A percentile compares a stretch with the other conserved stretches of the same genome.
These are phyloP conservation scores for Prionailurus bengalensis DNA, from an alignment of 2,113 vertebrate species.

Conservation along the genomic window DNA sequence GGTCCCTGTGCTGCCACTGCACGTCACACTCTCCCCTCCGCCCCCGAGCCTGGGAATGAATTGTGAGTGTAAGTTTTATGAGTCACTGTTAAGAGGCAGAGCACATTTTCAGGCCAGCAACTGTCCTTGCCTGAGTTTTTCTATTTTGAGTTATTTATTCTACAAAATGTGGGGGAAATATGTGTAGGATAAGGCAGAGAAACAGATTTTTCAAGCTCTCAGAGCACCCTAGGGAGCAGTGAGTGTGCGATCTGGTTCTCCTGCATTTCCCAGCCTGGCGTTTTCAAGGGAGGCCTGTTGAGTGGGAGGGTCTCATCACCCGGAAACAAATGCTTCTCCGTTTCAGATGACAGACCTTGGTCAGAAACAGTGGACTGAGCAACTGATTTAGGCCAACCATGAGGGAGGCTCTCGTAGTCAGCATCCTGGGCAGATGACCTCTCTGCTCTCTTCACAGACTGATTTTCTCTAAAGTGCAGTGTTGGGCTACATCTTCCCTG, in stretches of 20 bases:
- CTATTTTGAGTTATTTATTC: slow-evolving; percentile 77
- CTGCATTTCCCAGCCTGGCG: not conserved
- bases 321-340: not conserved
- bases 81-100: slow-evolving; percentile 8
- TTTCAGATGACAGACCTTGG: not conserved
- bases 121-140: slow-evolving; percentile 13
- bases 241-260: not conserved
- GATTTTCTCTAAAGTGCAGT: not conserved
- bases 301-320: not conserved
- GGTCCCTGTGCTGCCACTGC: slow-evolving; percentile 54
- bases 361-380: not conserved
- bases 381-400: not conserved
- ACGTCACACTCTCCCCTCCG: not conserved
- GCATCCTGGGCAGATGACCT: not conserved
- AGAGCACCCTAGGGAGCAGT: not conserved
- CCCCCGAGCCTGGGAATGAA: not conserved
- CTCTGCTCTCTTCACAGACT: not conserved
- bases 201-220: not conserved
- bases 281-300: not conserved
- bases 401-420: not conserved
- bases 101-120: not conserved
- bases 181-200: not conserved
- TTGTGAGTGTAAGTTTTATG: not conserved
- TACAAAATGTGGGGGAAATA: not conserved
- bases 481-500: not conserved